phyloP scores from a whole-genome alignment of 2,113 vertebrate genomes.

The Nothocercus julius region DNA sequence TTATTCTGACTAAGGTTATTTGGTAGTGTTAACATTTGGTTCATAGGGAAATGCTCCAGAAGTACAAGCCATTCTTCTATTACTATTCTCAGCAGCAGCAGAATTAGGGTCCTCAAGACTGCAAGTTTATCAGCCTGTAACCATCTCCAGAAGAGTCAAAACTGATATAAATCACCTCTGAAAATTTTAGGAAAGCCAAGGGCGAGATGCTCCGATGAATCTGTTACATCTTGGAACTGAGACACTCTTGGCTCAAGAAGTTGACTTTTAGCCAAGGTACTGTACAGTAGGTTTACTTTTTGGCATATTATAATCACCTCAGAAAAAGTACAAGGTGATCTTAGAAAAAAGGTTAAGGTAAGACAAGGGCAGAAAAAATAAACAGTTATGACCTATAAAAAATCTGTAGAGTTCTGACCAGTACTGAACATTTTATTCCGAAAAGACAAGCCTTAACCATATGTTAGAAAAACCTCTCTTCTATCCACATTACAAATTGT shows the following conservation, averaged over 20 bases:
- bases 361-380: constrained; percentile 4
- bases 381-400: background rate
- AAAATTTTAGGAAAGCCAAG: constrained; percentile 45
- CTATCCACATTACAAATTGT: background rate
- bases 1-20: background rate
- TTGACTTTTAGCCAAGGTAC: constrained; percentile 52
- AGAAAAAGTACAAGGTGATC: constrained; percentile 37
- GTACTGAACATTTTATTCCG: background rate
- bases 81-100: background rate
- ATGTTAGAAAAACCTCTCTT: background rate
- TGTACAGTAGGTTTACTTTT: constrained; percentile 45
- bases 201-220: constrained; percentile 45
- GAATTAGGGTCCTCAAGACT: background rate
- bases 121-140: background rate
- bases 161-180: constrained; percentile 26
- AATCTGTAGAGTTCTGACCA: background rate
- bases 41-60: background rate
- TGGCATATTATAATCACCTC: background rate
- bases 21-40: background rate
- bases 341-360: background rate
- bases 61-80: background rate
- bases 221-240: constrained; percentile 26
- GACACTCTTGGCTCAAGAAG: constrained; percentile 45
- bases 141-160: background rate
- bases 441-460: background rate